Percentiles rank a stretch among this genome's conserved stretches.
Evolutionary conservation across 2,888 invertebrate species (phyloP).

Genomic region (Laothoe populi): DNA sequence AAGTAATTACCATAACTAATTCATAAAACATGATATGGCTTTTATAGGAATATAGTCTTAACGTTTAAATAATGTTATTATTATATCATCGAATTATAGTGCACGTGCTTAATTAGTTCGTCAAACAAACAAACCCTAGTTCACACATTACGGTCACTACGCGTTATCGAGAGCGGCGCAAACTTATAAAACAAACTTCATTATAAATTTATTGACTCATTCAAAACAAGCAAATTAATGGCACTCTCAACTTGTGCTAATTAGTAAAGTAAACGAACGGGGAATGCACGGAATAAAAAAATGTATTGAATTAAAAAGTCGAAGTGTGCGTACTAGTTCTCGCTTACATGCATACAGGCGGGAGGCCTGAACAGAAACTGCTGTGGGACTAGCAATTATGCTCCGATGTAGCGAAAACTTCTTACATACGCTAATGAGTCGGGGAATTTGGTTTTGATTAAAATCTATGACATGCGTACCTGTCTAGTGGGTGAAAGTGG

Average conservation of each 20-base stretch:
- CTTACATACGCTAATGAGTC: slow-evolving; percentile 8
- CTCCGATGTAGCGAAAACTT: slow-evolving; percentile 13
- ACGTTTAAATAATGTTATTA: neutral
- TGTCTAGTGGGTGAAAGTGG: too few species aligned
- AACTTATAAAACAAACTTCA: slow-evolving; percentile 36
- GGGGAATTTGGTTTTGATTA: neutral
- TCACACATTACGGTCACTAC: slow-evolving; percentile 13
- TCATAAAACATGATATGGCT: neutral
- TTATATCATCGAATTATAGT: neutral
- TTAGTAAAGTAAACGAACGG: slow-evolving; percentile 39
- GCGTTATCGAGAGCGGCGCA: slow-evolving; percentile 18
- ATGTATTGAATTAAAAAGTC: slow-evolving; percentile 38
- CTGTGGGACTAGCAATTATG: slow-evolving; percentile 18
- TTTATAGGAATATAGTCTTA: neutral
- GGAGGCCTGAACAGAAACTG: slow-evolving; percentile 7
- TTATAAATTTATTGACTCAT: slow-evolving; percentile 41
- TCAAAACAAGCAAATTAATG: slow-evolving; percentile 39
- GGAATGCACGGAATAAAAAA: slow-evolving; percentile 34
- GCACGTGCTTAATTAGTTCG: slow-evolving; percentile 1
- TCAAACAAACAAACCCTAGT: slow-evolving; percentile 10
- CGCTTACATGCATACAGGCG: neutral
- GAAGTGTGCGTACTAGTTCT: slow-evolving; percentile 17
- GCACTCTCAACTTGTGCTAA: slow-evolving; percentile 34
- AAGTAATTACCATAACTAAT: too few species aligned
- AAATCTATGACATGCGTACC: too few species aligned